These are phyloP conservation scores for Siphamia tubifer DNA, from an alignment of 2,113 vertebrate species.

Conservation along the genomic window DNA sequence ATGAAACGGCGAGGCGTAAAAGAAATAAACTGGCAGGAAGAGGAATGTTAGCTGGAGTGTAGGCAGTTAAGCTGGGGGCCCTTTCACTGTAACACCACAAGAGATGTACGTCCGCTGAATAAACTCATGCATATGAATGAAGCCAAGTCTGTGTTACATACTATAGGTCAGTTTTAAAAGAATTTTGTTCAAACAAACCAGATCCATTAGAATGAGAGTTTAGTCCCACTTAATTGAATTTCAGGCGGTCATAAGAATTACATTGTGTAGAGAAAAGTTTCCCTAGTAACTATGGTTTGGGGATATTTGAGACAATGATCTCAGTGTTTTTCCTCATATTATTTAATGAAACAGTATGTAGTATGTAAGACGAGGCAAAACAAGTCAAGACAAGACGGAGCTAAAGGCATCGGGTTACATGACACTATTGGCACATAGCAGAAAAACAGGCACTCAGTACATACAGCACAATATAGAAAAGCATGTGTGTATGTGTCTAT, in stretches of 20 bases:
- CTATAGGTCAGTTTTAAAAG: background rate
- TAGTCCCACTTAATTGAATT: conserved; percentile 15
- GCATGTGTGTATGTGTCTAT: too few species aligned
- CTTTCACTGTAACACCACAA: conserved; percentile 15
- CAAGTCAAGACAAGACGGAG: too few species aligned
- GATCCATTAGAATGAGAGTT: conserved; percentile 6
- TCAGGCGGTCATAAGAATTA: conserved; percentile 29
- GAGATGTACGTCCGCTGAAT: conserved; percentile 18
- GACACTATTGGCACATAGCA: too few species aligned
- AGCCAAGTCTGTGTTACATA: background rate
- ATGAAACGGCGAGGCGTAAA: conserved; percentile 38
- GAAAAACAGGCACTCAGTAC: too few species aligned
- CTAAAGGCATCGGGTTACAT: too few species aligned
- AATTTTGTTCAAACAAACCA: background rate
- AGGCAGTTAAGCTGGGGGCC: conserved; percentile 8
- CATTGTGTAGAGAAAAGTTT: background rate
- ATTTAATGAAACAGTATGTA: too few species aligned
- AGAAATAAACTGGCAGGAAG: conserved; percentile 31
- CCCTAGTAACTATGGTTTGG: background rate
- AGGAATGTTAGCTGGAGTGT: conserved; percentile 13
- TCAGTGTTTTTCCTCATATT: too few species aligned
- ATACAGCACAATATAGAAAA: too few species aligned
- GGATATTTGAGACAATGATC: too few species aligned
- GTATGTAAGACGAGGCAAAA: too few species aligned
- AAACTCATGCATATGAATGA: conserved; percentile 35